Base-by-base conservation (phyloP, 2,888 invertebrate genomes). In the Andrena bicolor region DNA sequence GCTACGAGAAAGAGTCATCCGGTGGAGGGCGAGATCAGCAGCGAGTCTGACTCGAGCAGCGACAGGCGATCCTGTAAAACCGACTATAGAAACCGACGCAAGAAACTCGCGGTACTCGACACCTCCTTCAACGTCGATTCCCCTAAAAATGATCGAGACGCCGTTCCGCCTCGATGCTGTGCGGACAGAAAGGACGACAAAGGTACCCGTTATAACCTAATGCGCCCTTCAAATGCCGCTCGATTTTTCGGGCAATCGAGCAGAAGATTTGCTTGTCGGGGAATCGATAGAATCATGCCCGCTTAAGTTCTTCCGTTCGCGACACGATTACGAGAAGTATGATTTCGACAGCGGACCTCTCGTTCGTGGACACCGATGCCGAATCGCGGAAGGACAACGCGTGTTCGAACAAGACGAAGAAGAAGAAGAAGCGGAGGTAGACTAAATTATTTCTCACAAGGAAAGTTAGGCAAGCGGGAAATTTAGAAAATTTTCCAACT, bases 401-500 rank as follows among this genome's bases (percentile, higher is more conserved):
- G 13, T 69, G 69, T 10, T 71, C 80, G 63, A 30, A 74, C 13
- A 85, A 80, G 53, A 56, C 77, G 56, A 88, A 85, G 66, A 90
- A 85, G 74, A 91, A 90, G 76, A 91, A 87, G 79, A 92, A 86
- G 76, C 90, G 87, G 32, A 91, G 88, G 92, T 91, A 88, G 2
- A 3, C 1, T 5, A 41, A 13, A 53, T 53, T 23, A 20, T 49
- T 20, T 2, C 4, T 10, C 0, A 0, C 5, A 1, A 13, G 4
- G 8, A 5, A 30, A 35, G 4, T 41, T 41, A 1, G 41, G 41
- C 13, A 41, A 41, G 4, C 13, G 0, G 4, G 41, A 4, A 16
- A 4, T 41, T 41, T 1, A 5, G 16, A 1, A 16, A 41, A 5
- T 0, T 16, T 41, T 16, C 4, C 41, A 41, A 41, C 16, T 41